Conservation (phyloP, 2,888 invertebrate genomes). For the Catocala fraxini region DNA sequence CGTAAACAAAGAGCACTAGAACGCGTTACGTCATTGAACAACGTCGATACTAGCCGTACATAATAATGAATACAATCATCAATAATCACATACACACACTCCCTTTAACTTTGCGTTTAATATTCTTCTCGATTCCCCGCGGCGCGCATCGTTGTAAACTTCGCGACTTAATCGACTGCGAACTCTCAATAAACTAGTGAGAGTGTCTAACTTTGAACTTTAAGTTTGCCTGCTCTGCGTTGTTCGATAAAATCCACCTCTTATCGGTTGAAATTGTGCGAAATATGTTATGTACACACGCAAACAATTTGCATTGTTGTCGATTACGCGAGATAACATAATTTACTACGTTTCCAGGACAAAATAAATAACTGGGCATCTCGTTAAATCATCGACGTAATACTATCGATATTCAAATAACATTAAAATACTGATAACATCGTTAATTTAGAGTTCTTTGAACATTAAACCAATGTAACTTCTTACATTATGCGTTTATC, state of each 20-base stretch:
- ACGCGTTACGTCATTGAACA: slow-evolving; percentile 11
- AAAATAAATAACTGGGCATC: slow-evolving; percentile 3
- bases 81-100: slow-evolving; percentile 7
- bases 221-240: slow-evolving; percentile 25
- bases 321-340: slow-evolving; percentile 1
- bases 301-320: slow-evolving; percentile 4
- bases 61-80: slow-evolving; percentile 17
- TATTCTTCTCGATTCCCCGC: slow-evolving; percentile 9
- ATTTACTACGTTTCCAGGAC: background rate
- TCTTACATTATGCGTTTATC: no score
- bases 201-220: slow-evolving; percentile 22
- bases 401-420: no score
- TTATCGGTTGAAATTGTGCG: slow-evolving; percentile 4
- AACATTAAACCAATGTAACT: no score
- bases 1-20: slow-evolving; percentile 13
- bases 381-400: background rate
- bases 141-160: slow-evolving; percentile 11
- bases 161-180: background rate
- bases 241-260: slow-evolving; percentile 16
- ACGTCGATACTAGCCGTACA: slow-evolving; percentile 14
- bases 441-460: no score
- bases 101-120: slow-evolving; percentile 11
- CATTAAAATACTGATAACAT: no score
- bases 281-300: slow-evolving; percentile 5
- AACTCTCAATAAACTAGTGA: slow-evolving; percentile 21